phyloP scores from a whole-genome alignment of 2,888 invertebrate species.

The Micoletzkya japonica region DNA sequence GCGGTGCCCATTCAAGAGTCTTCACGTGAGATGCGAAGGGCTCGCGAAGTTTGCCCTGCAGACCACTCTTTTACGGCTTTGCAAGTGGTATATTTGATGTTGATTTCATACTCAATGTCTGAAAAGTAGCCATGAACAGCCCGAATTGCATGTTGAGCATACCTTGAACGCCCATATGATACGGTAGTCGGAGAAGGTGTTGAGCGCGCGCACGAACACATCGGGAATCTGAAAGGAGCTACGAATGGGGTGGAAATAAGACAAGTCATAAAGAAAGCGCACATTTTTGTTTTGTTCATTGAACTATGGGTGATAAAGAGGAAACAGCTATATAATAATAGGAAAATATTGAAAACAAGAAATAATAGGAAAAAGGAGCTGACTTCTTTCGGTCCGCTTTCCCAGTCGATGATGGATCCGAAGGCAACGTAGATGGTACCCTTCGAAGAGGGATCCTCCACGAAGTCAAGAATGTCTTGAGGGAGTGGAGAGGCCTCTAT shows the following conservation, averaged over 20 bases:
- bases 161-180: slow-evolving; percentile 49
- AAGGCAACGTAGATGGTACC: slow-evolving; percentile 54
- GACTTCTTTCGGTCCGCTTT: slow-evolving; percentile 40
- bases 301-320: too few species aligned
- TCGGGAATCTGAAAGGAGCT: slow-evolving; percentile 27
- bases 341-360: too few species aligned
- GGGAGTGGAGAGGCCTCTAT: slow-evolving; percentile 25
- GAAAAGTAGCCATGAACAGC: neutral
- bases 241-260: too few species aligned
- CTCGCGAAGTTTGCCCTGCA: too few species aligned
- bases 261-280: too few species aligned
- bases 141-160: too few species aligned
- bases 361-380: neutral
- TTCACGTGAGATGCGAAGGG: slow-evolving; percentile 32
- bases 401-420: slow-evolving; percentile 45
- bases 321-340: too few species aligned
- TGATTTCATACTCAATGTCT: too few species aligned
- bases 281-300: too few species aligned
- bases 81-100: too few species aligned
- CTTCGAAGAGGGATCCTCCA: slow-evolving; percentile 42
- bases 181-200: slow-evolving; percentile 42
- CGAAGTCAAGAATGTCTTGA: slow-evolving; percentile 34
- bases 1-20: slow-evolving; percentile 44
- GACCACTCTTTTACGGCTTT: too few species aligned
- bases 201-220: slow-evolving; percentile 41